These are phyloP conservation scores for Crotophaga sulcirostris DNA, from an alignment of 2,113 vertebrate species.

Conservation along the genomic window DNA sequence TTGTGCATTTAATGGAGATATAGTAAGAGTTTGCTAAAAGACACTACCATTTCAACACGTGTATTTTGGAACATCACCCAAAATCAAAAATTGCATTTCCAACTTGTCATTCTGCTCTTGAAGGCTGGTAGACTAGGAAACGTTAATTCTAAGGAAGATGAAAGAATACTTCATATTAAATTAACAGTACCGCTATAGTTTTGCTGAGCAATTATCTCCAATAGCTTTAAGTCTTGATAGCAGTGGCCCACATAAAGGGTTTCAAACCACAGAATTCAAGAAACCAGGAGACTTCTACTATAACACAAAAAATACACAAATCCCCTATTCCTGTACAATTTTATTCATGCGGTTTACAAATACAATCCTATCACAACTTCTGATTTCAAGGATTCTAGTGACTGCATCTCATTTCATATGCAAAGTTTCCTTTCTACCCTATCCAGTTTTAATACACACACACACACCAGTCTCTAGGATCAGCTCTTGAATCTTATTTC, in stretches of 20 bases:
- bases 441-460: background rate
- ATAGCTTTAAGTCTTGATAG: background rate
- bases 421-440: background rate
- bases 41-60: background rate
- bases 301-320: background rate
- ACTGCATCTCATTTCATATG: background rate
- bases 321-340: background rate
- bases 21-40: background rate
- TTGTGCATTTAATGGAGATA: background rate
- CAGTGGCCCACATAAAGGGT: rapidly evolving
- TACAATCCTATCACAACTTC: background rate
- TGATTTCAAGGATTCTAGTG: background rate
- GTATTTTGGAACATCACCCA: background rate
- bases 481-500: background rate
- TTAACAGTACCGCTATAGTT: background rate
- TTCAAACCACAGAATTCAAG: background rate
- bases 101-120: background rate
- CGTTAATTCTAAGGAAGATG: background rate
- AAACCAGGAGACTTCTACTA: background rate
- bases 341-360: background rate
- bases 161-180: background rate
- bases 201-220: background rate
- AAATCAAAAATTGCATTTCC: background rate
- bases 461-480: background rate
- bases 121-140: background rate